These are phyloP conservation scores for Myiothlypis chrysogaster DNA, from an alignment of 2,797 vertebrate genomes.

Conservation along the genomic window DNA sequence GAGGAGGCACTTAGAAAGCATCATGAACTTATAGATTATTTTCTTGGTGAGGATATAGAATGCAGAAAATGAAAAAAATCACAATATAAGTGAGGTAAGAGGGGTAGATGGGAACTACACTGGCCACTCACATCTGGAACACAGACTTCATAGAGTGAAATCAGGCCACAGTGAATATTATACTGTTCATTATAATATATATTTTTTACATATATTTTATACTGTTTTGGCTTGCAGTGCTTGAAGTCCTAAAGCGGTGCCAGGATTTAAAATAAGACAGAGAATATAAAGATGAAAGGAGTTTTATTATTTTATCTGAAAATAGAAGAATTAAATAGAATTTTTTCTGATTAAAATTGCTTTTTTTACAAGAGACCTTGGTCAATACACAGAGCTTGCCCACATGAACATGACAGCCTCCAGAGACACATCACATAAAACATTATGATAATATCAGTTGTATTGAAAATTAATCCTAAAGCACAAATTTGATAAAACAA, in stretches of 20 bases:
- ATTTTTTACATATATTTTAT: neutral
- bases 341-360: neutral
- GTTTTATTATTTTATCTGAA: neutral
- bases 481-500: neutral
- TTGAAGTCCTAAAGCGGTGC: neutral
- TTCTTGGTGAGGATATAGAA: neutral
- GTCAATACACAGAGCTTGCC: neutral
- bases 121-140: conserved; percentile 12
- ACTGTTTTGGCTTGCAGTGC: neutral
- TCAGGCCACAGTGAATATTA: neutral
- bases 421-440: neutral
- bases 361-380: neutral
- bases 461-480: neutral
- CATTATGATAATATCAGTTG: neutral
- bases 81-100: neutral
- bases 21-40: neutral
- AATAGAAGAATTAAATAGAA: neutral
- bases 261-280: neutral
- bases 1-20: neutral
- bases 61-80: neutral
- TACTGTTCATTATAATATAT: neutral
- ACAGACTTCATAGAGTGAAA: neutral
- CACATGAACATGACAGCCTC: neutral
- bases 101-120: neutral
- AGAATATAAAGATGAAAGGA: neutral